These are phyloP conservation scores for Apodemus agrarius DNA, from an alignment of 2,797 vertebrate genomes.

Conservation along the genomic window DNA sequence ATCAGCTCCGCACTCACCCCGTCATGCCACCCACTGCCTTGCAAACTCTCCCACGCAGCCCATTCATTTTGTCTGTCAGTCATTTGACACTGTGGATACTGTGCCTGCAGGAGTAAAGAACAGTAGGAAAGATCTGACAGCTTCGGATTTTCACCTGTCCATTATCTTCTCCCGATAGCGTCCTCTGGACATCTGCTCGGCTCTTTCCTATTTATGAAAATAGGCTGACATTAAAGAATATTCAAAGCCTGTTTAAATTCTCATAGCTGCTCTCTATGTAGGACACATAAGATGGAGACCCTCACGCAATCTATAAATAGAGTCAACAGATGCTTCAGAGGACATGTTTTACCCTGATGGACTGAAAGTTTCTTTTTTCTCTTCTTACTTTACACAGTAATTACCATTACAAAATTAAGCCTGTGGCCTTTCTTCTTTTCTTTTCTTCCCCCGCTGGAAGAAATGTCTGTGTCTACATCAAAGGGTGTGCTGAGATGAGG, in stretches of 20 bases:
- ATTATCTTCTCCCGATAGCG: background rate
- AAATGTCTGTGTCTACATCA: slow-evolving; percentile 11
- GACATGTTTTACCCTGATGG: background rate
- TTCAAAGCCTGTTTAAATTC: background rate
- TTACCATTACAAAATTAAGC: slow-evolving; percentile 22
- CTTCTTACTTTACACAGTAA: slow-evolving; percentile 10
- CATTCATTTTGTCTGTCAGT: background rate
- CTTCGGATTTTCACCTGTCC: background rate
- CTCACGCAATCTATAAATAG: background rate
- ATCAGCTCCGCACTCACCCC: background rate
- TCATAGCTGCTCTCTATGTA: background rate
- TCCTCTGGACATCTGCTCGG: background rate
- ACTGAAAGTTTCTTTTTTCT: background rate
- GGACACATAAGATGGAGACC: background rate
- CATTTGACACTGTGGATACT: background rate
- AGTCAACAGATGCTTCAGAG: background rate
- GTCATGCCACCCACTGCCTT: background rate
- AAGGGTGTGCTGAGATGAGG: slow-evolving; percentile 19
- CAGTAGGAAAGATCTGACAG: background rate
- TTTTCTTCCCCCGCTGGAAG: background rate
- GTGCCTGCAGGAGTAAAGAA: background rate
- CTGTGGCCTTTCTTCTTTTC: background rate
- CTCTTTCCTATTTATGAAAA: background rate
- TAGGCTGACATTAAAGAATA: background rate
- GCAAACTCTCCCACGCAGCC: background rate